Conservation (phyloP, 2,888 invertebrate genomes). For the Cryptocephalus moraei region DNA sequence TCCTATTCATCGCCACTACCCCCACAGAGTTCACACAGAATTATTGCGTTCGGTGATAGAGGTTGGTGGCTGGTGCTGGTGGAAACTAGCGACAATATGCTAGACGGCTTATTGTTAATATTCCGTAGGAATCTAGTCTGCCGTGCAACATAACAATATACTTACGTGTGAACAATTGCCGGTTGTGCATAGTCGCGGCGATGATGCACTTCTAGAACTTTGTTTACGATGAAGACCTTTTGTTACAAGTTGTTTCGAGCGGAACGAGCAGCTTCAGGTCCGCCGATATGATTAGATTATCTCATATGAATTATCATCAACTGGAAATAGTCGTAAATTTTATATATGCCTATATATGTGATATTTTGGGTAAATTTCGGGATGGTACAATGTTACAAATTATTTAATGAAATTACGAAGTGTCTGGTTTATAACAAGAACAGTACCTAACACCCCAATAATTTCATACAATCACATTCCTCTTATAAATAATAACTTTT, state of each 20-base stretch:
- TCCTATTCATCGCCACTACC: constrained; percentile 14
- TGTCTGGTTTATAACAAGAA: too few species aligned
- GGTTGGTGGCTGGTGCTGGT: not conserved
- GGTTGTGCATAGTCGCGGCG: not conserved
- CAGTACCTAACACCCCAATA: too few species aligned
- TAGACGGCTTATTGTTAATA: not conserved
- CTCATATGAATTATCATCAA: too few species aligned
- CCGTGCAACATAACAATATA: not conserved
- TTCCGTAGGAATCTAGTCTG: not conserved
- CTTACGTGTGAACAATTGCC: not conserved
- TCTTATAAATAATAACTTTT: too few species aligned
- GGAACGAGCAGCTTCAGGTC: too few species aligned
- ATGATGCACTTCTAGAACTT: not conserved
- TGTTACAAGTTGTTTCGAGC: not conserved
- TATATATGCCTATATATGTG: too few species aligned
- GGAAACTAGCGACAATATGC: not conserved
- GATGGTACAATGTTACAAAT: too few species aligned
- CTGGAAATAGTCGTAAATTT: too few species aligned
- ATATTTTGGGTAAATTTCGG: too few species aligned
- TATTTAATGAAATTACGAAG: too few species aligned
- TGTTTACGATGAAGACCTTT: not conserved
- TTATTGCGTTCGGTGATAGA: constrained; percentile 1
- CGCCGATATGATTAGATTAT: too few species aligned
- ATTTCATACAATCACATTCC: too few species aligned
- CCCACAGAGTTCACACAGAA: constrained; percentile 21